These are phyloP conservation scores for Limnephilus auricula DNA, from an alignment of 2,888 invertebrate genomes.

Conservation along the genomic window DNA sequence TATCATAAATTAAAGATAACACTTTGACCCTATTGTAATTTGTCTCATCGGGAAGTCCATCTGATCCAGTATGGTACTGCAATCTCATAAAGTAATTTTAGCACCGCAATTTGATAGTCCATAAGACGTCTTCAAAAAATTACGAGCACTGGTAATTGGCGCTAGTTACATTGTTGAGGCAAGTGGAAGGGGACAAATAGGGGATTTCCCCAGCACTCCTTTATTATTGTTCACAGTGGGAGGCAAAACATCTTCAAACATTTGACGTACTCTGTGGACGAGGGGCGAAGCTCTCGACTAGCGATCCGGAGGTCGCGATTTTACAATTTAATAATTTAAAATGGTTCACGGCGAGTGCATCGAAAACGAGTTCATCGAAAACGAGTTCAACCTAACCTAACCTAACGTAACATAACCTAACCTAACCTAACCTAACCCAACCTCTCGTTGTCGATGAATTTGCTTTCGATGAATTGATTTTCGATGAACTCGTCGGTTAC, in stretches of 20 bases:
- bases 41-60: not conserved
- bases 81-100: not conserved
- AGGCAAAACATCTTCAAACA: not conserved
- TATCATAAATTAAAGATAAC: not conserved
- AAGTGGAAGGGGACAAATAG: not conserved
- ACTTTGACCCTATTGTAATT: not conserved
- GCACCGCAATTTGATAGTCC: not conserved
- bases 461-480: too few species aligned
- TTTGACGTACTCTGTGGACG: too few species aligned
- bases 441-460: too few species aligned
- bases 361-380: too few species aligned
- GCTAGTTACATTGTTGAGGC: not conserved
- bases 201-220: not conserved
- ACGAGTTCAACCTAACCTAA: too few species aligned
- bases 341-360: too few species aligned
- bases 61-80: not conserved
- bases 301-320: too few species aligned
- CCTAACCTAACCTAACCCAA: too few species aligned
- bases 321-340: too few species aligned
- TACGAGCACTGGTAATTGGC: not conserved
- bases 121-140: not conserved
- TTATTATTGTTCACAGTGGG: not conserved
- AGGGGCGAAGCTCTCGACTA: too few species aligned
- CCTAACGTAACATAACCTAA: too few species aligned
- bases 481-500: too few species aligned